A percentile compares a stretch with the other conserved stretches of the same genome.
Conservation (phyloP, 1,140 invertebrate species). For the Metaphire vulgaris region DNA sequence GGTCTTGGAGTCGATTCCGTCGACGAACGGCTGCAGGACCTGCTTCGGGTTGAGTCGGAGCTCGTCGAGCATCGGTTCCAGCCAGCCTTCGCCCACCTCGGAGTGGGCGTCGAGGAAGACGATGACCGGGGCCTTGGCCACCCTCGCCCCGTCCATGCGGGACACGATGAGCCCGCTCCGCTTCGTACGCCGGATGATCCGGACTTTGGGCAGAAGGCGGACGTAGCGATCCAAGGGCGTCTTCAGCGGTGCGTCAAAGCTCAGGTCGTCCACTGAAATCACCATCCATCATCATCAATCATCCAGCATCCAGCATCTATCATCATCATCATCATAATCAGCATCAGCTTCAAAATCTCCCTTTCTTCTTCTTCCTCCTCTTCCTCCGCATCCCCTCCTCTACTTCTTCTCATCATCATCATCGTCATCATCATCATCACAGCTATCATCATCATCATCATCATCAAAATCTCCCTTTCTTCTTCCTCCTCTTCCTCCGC, state of each 20-base stretch:
- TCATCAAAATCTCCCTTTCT: no score
- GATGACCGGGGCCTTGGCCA: constrained; percentile 75
- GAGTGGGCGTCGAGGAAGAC: constrained; percentile 93
- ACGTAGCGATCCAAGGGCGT: constrained; percentile 25
- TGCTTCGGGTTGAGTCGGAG: constrained; percentile 27
- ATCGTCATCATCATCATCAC: no score
- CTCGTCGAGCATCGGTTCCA: constrained; percentile 72
- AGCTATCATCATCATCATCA: no score
- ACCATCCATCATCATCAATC: no score
- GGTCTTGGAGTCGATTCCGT: constrained; percentile 16
- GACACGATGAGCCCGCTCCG: constrained; percentile 85
- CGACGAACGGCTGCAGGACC: constrained; percentile 21
- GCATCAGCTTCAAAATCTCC: no score
- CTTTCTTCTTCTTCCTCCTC: no score
- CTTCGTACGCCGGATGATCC: constrained; percentile 60
- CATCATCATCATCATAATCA: no score
- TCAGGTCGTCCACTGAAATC: constrained; percentile 88
- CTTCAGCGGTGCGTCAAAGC: constrained; percentile 69
- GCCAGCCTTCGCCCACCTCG: constrained; percentile 85
- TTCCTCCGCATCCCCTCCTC: no score
- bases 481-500: no score
- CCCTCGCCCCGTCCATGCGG: constrained; percentile 70
- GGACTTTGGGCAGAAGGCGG: constrained; percentile 16
- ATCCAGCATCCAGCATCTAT: no score
- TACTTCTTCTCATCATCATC: no score